Evolutionary conservation across 1,140 invertebrate species (phyloP).

Genomic region (Panulirus ornatus): DNA sequence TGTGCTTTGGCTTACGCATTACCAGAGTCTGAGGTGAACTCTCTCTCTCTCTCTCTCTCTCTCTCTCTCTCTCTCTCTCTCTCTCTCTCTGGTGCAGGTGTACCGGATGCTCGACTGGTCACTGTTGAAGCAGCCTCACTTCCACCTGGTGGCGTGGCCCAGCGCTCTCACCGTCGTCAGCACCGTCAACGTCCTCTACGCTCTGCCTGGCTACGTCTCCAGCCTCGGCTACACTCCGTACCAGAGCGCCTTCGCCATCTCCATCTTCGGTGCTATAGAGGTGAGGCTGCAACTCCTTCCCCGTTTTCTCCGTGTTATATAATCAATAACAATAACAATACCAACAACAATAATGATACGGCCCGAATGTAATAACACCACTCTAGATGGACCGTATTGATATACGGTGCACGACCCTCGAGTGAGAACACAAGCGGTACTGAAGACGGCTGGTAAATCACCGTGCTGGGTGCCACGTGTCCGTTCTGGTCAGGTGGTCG

Average conservation of each 20-base stretch:
- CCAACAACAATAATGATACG: too few species aligned
- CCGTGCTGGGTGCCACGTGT: too few species aligned
- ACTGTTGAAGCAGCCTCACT: slow-evolving; percentile 35
- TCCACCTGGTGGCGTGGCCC: slow-evolving; percentile 62
- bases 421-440: too few species aligned
- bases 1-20: too few species aligned
- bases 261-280: slow-evolving; percentile 39
- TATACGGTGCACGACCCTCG: too few species aligned
- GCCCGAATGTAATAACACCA: too few species aligned
- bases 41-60: background rate
- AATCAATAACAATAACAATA: too few species aligned
- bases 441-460: too few species aligned
- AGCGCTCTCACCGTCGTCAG: slow-evolving; percentile 3
- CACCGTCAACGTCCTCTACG: slow-evolving; percentile 49
- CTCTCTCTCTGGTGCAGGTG: slow-evolving; percentile 5
- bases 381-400: too few species aligned
- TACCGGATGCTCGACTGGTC: slow-evolving; percentile 45
- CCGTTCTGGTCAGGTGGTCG: too few species aligned
- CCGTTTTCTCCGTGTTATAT: background rate
- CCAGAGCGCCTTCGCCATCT: slow-evolving; percentile 54
- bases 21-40: too few species aligned
- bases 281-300: slow-evolving; percentile 8
- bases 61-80: background rate
- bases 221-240: slow-evolving; percentile 43
- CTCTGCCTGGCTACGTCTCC: slow-evolving; percentile 47